These are phyloP conservation scores for Laupala kohalensis DNA, from an alignment of 1,140 invertebrate genomes.

Conservation along the genomic window DNA sequence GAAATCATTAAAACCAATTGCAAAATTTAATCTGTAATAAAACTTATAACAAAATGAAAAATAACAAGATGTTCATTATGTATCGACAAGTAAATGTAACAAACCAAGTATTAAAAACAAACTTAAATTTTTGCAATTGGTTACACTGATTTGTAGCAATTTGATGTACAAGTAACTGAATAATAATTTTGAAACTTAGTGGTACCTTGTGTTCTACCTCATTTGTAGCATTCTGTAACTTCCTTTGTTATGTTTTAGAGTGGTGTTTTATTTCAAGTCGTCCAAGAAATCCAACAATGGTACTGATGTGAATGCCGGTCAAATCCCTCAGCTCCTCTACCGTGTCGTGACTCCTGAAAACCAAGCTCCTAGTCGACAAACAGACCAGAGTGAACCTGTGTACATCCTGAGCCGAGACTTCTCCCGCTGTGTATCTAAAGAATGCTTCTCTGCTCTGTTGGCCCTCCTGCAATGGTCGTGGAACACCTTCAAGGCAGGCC, in stretches of 20 bases:
- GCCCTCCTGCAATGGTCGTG: constrained; percentile 69
- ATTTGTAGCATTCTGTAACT: not conserved
- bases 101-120: too few relatives aligned
- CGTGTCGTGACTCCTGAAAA: constrained; percentile 58
- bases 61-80: too few relatives aligned
- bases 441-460: constrained; percentile 74
- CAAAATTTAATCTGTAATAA: too few relatives aligned
- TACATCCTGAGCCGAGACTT: constrained; percentile 64
- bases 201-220: too few relatives aligned
- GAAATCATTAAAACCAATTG: too few relatives aligned
- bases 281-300: constrained; percentile 97
- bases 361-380: constrained; percentile 41
- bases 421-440: constrained; percentile 59
- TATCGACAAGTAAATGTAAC: too few relatives aligned
- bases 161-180: too few relatives aligned
- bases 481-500: constrained; percentile 55
- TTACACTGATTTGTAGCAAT: too few relatives aligned
- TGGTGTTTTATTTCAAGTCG: constrained; percentile 90
- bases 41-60: too few relatives aligned
- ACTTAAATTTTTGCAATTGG: too few relatives aligned
- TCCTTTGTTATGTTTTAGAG: constrained; percentile 30
- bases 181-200: too few relatives aligned
- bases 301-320: constrained; percentile 95
- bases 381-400: constrained; percentile 49
- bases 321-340: constrained; percentile 90